These are phyloP conservation scores for Prietella phreatophila DNA, from an alignment of 2,113 vertebrate species.

Conservation along the genomic window DNA sequence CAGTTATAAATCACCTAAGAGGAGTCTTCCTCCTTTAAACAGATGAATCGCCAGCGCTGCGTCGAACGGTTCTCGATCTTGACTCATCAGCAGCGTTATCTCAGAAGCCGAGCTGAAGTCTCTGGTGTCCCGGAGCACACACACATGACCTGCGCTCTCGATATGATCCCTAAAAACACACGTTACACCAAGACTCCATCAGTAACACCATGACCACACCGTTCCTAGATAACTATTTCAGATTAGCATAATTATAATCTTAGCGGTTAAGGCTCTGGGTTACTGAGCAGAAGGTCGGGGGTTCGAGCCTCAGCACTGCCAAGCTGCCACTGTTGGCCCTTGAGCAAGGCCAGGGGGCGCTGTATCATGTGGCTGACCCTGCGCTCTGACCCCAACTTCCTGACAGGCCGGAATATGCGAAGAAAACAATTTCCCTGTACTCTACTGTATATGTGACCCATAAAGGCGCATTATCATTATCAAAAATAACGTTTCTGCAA, in stretches of 20 bases:
- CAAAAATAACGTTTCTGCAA: not conserved
- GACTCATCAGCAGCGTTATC: slow-evolving; percentile 67
- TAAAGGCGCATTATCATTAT: too few species aligned
- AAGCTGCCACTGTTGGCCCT: too few species aligned
- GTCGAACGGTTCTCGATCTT: slow-evolving; percentile 65
- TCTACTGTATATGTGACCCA: too few species aligned
- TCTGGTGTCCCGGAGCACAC: slow-evolving; percentile 79
- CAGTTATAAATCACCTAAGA: slow-evolving; percentile 76
- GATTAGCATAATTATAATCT: not conserved
- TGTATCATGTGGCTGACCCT: too few species aligned
- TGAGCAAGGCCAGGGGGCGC: too few species aligned
- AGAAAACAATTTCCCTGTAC: too few species aligned
- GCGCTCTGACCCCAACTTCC: too few species aligned
- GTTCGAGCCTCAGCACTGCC: too few species aligned
- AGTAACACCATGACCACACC: not conserved
- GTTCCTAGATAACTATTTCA: not conserved
- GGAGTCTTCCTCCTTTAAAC: slow-evolving; percentile 83
- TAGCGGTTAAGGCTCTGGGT: too few species aligned
- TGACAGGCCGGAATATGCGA: too few species aligned
- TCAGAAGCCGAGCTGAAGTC: slow-evolving; percentile 73
- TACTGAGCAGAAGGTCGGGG: too few species aligned
- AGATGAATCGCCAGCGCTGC: slow-evolving; percentile 88
- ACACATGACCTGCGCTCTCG: slow-evolving; percentile 81
- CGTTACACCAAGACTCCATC: not conserved
- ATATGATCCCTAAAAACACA: slow-evolving; percentile 76